A percentile compares a stretch with the other conserved stretches of the same genome.
These are phyloP conservation scores for Andricus grossulariae DNA, from an alignment of 1,140 invertebrate genomes.

Conservation along the genomic window DNA sequence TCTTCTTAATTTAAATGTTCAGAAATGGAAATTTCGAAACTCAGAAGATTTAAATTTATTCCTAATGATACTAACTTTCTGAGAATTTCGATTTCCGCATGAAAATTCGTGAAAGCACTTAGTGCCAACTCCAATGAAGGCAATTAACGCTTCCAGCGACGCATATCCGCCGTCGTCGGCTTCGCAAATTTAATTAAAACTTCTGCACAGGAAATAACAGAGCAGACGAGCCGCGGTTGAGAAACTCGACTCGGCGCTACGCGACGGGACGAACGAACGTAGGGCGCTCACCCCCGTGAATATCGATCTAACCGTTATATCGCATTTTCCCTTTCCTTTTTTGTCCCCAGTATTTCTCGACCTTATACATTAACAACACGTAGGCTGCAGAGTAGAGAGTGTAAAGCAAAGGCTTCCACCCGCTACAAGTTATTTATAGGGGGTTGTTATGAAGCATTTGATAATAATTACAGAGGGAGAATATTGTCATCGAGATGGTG, in stretches of 20 bases:
- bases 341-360: background rate
- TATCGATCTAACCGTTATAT: conserved; percentile 16
- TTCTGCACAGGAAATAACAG: background rate
- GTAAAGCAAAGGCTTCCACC: too few relatives aligned
- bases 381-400: too few relatives aligned
- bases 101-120: conserved; percentile 1
- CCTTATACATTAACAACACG: background rate
- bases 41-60: background rate
- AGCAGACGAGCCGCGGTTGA: background rate
- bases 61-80: background rate
- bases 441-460: too few relatives aligned
- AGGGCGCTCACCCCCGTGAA: conserved; percentile 14
- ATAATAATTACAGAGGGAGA: too few relatives aligned
- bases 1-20: too few relatives aligned
- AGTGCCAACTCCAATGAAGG: background rate
- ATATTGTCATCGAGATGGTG: too few relatives aligned
- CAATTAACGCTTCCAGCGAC: background rate
- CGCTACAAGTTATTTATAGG: too few relatives aligned
- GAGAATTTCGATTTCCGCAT: conserved; percentile 13
- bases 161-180: background rate
- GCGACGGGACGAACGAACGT: background rate
- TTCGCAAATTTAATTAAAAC: conserved; percentile 16
- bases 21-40: too few relatives aligned
- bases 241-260: background rate
- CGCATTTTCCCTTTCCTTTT: background rate